A percentile compares a stretch with the other conserved stretches of the same genome.
Evolutionary conservation across 2,797 vertebrate genomes (phyloP).

Genomic region (Australoheros facetus): DNA sequence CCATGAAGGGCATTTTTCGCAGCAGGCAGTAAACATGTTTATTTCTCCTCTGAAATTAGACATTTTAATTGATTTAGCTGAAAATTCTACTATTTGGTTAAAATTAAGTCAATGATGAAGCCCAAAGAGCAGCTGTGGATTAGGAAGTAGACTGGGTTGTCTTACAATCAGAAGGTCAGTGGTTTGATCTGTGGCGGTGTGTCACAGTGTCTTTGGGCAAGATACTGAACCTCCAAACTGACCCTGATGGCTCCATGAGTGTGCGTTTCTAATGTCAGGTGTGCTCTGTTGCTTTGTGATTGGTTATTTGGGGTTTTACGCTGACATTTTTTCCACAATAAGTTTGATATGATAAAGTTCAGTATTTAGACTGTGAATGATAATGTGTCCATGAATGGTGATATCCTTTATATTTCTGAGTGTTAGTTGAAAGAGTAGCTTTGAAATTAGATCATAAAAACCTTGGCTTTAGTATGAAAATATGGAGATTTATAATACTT

Average conservation of each 20-base stretch:
- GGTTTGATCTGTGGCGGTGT: too few species aligned
- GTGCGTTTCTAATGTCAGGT: not conserved
- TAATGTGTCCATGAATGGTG: not conserved
- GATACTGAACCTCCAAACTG: not conserved
- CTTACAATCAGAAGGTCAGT: not conserved
- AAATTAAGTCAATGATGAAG: too few species aligned
- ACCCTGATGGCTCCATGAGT: not conserved
- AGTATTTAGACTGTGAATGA: not conserved
- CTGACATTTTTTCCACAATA: not conserved
- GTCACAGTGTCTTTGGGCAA: not conserved
- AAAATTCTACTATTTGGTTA: too few species aligned
- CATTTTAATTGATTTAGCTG: not conserved
- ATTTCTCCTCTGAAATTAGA: not conserved
- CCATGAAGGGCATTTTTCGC: not conserved
- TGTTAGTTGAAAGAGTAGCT: not conserved
- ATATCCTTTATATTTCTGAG: not conserved
- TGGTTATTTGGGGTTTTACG: not conserved
- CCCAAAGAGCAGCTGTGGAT: not conserved
- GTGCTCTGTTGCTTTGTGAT: not conserved
- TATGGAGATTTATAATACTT: not conserved
- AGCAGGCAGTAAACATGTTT: not conserved
- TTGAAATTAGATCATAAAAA: not conserved
- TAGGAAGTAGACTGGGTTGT: not conserved
- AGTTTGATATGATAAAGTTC: not conserved
- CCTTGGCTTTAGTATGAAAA: not conserved